phyloP scores from a whole-genome alignment of 2,888 invertebrate species.

The Mamestra brassicae region DNA sequence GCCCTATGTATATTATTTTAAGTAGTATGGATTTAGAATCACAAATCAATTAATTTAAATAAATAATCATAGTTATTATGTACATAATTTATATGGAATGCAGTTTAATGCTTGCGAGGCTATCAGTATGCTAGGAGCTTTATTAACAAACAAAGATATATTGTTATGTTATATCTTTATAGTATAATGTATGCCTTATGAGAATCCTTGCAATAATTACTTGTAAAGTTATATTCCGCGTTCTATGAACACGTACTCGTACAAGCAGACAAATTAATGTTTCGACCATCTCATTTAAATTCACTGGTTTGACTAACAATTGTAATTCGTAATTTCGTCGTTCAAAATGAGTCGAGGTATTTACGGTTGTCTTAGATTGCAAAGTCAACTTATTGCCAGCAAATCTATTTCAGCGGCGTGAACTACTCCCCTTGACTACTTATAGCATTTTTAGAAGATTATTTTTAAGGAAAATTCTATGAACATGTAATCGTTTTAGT shows the following conservation, averaged over 20 bases:
- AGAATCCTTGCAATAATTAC: slow-evolving; percentile 59
- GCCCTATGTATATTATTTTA: slow-evolving; percentile 48
- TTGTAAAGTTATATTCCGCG: slow-evolving; percentile 47
- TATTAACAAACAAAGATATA: slow-evolving; percentile 68
- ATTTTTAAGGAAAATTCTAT: slow-evolving; percentile 35
- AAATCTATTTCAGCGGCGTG: slow-evolving; percentile 6
- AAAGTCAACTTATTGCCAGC: not conserved
- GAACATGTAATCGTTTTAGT: slow-evolving; percentile 48
- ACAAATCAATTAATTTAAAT: slow-evolving; percentile 59
- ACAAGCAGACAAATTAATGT: slow-evolving; percentile 30
- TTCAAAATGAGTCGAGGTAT: slow-evolving; percentile 1
- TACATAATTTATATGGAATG: slow-evolving; percentile 43
- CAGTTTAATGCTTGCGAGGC: slow-evolving; percentile 64
- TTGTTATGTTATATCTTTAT: slow-evolving; percentile 57
- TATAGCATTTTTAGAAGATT: slow-evolving; percentile 11
- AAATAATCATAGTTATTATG: slow-evolving; percentile 46
- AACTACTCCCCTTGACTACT: not conserved
- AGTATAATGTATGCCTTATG: slow-evolving; percentile 60
- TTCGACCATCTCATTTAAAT: slow-evolving; percentile 17
- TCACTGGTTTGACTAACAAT: not conserved
- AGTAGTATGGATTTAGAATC: slow-evolving; percentile 46
- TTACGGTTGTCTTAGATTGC: not conserved
- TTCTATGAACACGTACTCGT: slow-evolving; percentile 26
- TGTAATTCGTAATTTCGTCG: slow-evolving; percentile 4
- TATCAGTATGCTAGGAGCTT: slow-evolving; percentile 71